Conservation (phyloP, 2,113 vertebrate genomes). For the Cavia aperea region DNA sequence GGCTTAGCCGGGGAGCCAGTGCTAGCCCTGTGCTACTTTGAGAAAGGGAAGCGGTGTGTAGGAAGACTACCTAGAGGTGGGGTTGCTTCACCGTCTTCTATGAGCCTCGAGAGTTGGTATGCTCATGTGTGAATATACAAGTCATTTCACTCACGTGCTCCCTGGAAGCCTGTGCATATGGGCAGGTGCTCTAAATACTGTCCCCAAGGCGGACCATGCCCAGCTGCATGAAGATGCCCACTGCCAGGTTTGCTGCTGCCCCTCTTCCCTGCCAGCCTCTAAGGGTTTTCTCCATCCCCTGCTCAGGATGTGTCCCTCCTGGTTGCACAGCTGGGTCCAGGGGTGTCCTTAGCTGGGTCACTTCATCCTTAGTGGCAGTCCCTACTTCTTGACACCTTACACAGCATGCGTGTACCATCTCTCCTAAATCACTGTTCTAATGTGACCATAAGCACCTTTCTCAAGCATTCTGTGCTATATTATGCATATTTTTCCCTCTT, state of each 20-base stretch:
- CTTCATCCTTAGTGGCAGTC: neutral
- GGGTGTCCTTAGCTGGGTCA: neutral
- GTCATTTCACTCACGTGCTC: neutral
- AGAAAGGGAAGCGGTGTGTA: neutral
- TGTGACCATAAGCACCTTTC: neutral
- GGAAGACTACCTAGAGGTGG: neutral
- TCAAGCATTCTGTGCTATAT: neutral
- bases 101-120: neutral
- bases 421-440: neutral
- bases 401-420: neutral
- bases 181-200: neutral
- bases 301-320: neutral
- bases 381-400: neutral
- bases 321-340: neutral
- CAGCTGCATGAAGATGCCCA: conserved; percentile 4
- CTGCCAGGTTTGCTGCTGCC: neutral
- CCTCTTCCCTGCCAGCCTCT: neutral
- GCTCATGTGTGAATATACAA: neutral
- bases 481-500: neutral
- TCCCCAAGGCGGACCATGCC: neutral
- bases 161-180: neutral
- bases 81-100: neutral
- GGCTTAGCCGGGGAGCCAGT: neutral
- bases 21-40: neutral
- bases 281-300: neutral